Evolutionary conservation across 2,888 invertebrate genomes (phyloP), one percentile per base, ranked within the genome.

Genomic region (Nezara viridula): DNA sequence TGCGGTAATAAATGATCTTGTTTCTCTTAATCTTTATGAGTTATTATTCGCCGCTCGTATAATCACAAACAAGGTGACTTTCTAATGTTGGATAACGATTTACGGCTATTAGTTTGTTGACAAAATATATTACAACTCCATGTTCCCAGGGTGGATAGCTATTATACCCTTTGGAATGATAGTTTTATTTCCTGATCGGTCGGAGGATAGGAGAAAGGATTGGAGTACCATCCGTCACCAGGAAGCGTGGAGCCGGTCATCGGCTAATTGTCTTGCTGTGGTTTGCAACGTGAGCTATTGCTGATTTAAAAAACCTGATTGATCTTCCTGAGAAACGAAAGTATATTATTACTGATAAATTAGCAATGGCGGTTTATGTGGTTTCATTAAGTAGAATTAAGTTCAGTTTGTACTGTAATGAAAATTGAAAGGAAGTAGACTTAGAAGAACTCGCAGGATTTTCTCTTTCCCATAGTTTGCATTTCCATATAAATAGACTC

Each of bases 321-420:
- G 81, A 81, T 81, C 44, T 44, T 81, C 44, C 81, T n/a, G 16
- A n/a, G 81, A 81, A 81, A 44, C 81, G 81, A 81, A 44, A 81
- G 81, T 81, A 81, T 47, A 40, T 81, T 81, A 81, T 81, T 81
- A 81, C n/a, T 14, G 81, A 81, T 81, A n/a, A 44, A 47, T 81
- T 81, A 81, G 81, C n/a, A n/a, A 81, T 47, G 44, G 81, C 40
- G 44, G 81, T 47, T 47, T 81, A 7, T 5, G 44, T 3, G 81
- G 44, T n/a, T 81, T 81, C 44, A 40, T 81, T 81, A 81, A 44
- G 44, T 81, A 47, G 44, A 81, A 81, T 81, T 81, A 47, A 44
- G 40, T 81, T 44, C n/a, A 37, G 32, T 73, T 73, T 37, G 66
- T 73, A 21, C 7, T 21, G 66, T 21, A 73, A 73, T 73, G 66